Conservation (phyloP, 2,888 invertebrate genomes). For the Andrena dorsata region DNA sequence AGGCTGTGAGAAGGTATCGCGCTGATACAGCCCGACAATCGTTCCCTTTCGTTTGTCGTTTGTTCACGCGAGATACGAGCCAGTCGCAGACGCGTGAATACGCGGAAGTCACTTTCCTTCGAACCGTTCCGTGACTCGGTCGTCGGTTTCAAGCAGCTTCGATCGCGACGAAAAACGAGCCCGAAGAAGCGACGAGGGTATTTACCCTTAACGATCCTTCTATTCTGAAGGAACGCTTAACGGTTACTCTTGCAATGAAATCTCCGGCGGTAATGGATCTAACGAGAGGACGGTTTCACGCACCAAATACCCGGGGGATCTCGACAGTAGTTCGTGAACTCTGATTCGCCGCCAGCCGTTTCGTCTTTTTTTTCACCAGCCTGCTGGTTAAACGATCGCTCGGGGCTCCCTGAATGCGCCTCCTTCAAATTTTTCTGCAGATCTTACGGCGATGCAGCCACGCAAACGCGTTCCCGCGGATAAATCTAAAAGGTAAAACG, state of each 20-base stretch:
- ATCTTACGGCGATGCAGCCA: neutral
- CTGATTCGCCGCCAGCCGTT: too few species aligned
- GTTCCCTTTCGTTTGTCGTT: conserved; percentile 61
- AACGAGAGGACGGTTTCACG: neutral
- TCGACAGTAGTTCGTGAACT: too few species aligned
- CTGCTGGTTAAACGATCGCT: neutral
- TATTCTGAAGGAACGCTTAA: conserved; percentile 6
- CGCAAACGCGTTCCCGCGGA: neutral
- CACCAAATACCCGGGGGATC: neutral
- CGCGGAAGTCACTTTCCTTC: conserved; percentile 72
- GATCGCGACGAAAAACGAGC: conserved; percentile 28
- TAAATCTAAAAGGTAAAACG: conserved; percentile 31
- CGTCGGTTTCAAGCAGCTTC: conserved; percentile 43
- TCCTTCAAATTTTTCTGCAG: neutral
- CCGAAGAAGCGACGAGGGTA: conserved; percentile 8
- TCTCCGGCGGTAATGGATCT: neutral
- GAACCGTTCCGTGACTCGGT: conserved; percentile 61
- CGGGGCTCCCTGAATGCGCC: neutral
- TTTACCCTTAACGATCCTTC: conserved; percentile 35
- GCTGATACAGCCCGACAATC: conserved; percentile 45
- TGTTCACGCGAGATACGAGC: conserved; percentile 30
- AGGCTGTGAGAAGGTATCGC: conserved; percentile 36
- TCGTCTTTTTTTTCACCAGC: too few species aligned
- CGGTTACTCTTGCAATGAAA: conserved; percentile 7
- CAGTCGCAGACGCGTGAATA: conserved; percentile 34